Evolutionary conservation across 2,797 vertebrate species (phyloP).

Genomic region (Rhadinocentrus ornatus): DNA sequence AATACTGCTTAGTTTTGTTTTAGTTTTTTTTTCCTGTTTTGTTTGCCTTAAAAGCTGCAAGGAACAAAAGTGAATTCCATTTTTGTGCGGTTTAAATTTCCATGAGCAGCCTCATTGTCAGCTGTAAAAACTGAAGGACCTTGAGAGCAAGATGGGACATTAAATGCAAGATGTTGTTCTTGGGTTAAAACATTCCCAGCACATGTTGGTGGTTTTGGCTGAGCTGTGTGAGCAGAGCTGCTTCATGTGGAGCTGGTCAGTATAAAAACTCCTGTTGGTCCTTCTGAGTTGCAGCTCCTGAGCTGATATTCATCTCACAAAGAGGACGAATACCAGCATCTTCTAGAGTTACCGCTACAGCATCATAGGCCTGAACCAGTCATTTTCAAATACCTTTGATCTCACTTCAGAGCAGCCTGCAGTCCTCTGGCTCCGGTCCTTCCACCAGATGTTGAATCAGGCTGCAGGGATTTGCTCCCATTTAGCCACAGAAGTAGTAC

Average conservation of each 20-base stretch:
- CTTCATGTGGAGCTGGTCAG: not conserved
- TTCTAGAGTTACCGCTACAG: conserved; percentile 5
- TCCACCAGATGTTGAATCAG: conserved; percentile 21
- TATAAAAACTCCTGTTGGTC: not conserved
- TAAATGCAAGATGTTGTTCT: conserved; percentile 14
- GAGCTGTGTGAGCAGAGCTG: not conserved
- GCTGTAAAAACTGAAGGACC: conserved; percentile 8
- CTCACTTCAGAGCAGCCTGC: conserved; percentile 3
- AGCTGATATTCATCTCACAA: not conserved
- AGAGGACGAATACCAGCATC: not conserved
- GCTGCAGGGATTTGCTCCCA: conserved; percentile 9
- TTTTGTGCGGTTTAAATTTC: not conserved
- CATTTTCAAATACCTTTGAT: conserved; percentile 10
- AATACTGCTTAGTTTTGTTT: not conserved
- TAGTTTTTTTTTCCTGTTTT: not conserved
- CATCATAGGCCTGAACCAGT: not conserved
- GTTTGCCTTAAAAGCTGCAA: not conserved
- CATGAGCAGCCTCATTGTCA: not conserved
- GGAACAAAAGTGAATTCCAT: not conserved
- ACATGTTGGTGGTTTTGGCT: not conserved
- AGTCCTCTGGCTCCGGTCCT: not conserved
- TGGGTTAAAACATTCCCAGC: conserved; percentile 11
- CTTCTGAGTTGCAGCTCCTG: not conserved
- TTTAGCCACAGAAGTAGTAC: not conserved
- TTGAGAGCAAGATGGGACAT: conserved; percentile 5